Evolutionary conservation across 1,140 invertebrate species (phyloP), one percentile per base, ranked within the genome.

Genomic region (Drosophila lacertosa): DNA sequence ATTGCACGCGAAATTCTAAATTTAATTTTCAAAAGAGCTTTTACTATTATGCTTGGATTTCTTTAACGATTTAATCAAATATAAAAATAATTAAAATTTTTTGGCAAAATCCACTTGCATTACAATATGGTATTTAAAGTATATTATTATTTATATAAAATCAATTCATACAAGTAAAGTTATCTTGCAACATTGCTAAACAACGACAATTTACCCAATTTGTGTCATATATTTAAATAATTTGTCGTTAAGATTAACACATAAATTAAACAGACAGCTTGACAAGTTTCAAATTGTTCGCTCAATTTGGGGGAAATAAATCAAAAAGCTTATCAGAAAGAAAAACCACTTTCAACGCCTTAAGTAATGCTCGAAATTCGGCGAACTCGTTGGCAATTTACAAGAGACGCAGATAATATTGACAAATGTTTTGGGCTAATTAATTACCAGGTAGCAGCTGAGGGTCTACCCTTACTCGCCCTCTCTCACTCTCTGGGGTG

Each of bases 361-460:
- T 11, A 44, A 51, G 70, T n/a, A 62, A 39, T 15, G 51, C 4
- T 6, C 1, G 4, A 13, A 60, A 60, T 50, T 32, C n/a, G 11
- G 15, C 22, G 42, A 71, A 58, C 76, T 62, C 24, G 65, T 40
- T 47, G 67, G 67, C 57, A 53, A 66, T 77, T 76, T 54, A 65
- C 50, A 66, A 57, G 55, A 58, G 57, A 53, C 63, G 55, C 74
- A 55, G 74, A 78, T 77, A 77, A 77, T 78, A 77, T 77, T 78
- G 75, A 78, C 75, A 77, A 78, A 78, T 77, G 57, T 72, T 74
- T 72, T 63, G 51, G 40, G 32, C 74, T 78, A 77, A 78, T 78
- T 78, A 78, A 78, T 78, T 78, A 73, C 53, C 75, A 59, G 68
- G 74, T 73, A 65, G 47, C 62, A 75, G 73, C 62, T 72, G 51